Base-by-base conservation (phyloP, 2,113 vertebrate species). In the Globicephala melas region DNA sequence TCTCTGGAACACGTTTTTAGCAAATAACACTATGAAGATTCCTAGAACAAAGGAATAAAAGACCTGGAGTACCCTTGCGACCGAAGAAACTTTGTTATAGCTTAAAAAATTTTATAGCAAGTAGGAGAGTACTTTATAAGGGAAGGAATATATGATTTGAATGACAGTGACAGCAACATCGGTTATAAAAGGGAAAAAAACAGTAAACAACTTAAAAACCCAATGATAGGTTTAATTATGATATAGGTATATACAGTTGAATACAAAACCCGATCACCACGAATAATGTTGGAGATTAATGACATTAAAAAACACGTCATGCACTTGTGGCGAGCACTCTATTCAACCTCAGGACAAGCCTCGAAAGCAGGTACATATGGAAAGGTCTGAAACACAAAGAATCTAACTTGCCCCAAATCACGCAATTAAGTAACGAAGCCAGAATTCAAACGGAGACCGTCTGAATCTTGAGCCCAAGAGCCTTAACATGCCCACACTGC, bases 141-240 rank as follows among this genome's bases (percentile, higher is more conserved):
- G 79, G 84, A 93, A 38, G n/a, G 21, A 88, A 55, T 79, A 67
- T 67, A 55, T 67, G 55, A 94, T 60, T 83, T 8, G 21, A 68
- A 71, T n/a, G 26, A 91, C 74, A 77, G 33, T 77, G 74, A 77
- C 36, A 60, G 31, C 38, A 96, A 86, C 21, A 86, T 1, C 68
- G 36, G 58, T 95, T 85, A 77, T 41, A 86, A 76, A 70, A 55
- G n/a, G 33, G 13, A 6, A 3, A 18, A 44, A 23, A n/a, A n/a
- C 6, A 71, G 50, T 55, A 81, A 67, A 89, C 58, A 85, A 79
- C 11, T 36, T 36, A 68, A 74, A 65, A 55, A 70, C 20, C 15
- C 31, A 70, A 20, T 84, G 79, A 47, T 31, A 93, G 55, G 28
- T 50, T 96, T 80, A 89, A 81, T 92, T 92, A 94, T 81, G 38